A percentile compares a stretch with the other conserved stretches of the same genome.
phyloP scores from a whole-genome alignment of 1,140 invertebrate genomes.

The Euborellia annulipes region DNA sequence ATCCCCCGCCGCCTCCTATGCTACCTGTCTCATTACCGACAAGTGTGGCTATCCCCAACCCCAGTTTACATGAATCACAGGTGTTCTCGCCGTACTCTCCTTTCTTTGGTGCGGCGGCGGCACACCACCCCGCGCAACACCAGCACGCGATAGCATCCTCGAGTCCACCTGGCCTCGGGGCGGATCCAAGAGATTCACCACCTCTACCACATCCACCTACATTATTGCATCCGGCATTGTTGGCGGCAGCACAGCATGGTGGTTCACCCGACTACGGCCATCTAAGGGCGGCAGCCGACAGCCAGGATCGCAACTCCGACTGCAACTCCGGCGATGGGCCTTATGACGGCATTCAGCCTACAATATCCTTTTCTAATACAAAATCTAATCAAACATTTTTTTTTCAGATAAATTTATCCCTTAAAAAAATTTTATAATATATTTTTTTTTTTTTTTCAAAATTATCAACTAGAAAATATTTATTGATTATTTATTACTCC shows the following conservation, averaged over 20 bases:
- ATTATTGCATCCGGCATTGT: constrained; percentile 31
- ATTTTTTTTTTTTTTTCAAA: too few species aligned
- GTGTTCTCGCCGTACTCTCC: constrained; percentile 81
- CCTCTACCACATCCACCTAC: constrained; percentile 22
- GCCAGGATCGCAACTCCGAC: constrained; percentile 67
- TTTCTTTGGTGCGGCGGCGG: constrained; percentile 42
- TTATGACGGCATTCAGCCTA: constrained; percentile 81
- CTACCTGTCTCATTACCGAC: constrained; percentile 77
- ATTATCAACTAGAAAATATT: too few species aligned
- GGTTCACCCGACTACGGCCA: constrained; percentile 18
- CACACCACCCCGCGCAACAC: constrained; percentile 20
- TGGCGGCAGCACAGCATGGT: constrained; percentile 27
- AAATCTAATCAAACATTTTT: not conserved
- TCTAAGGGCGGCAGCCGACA: constrained; percentile 31
- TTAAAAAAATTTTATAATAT: not conserved
- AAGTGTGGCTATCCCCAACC: constrained; percentile 90
- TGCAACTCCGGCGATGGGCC: constrained; percentile 74
- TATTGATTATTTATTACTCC: too few species aligned
- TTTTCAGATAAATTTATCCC: not conserved
- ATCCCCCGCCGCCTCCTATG: constrained; percentile 54
- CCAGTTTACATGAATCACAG: constrained; percentile 85
- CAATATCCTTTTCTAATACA: constrained; percentile 75
- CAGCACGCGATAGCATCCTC: constrained; percentile 12
- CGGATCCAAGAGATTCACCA: constrained; percentile 18
- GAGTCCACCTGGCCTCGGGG: constrained; percentile 18